Evolutionary conservation across 2,113 vertebrate genomes (phyloP), one percentile per base, ranked within the genome.

Genomic region (Mormyrus lacerda): DNA sequence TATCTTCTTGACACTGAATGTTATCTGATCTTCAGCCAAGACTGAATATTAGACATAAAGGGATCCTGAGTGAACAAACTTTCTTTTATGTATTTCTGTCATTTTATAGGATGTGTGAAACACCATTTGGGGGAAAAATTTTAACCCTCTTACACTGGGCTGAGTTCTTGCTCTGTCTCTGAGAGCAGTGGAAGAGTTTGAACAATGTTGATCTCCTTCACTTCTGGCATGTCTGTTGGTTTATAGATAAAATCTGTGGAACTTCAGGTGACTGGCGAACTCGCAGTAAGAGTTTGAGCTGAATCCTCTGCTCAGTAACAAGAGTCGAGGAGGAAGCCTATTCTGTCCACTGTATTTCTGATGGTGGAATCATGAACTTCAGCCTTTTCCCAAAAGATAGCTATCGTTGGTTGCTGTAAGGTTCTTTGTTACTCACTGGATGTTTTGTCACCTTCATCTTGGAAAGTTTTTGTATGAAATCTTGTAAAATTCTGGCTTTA

Each of bases 1-100:
- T 79, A 42, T 35, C 73, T 79, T 79, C 73, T 79, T 79, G 73
- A 79, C 73, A 79, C 73, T 79, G 73, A 79, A 79, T 79, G 73
- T 79, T 79, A 79, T 79, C 73, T 39, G 73, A 79, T 79, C 73
- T 79, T 79, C 35, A 79, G 31, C 73, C 73, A 79, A 79, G 73
- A 39, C 73, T 79, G 73, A 79, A 79, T 79, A 79, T 79, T 79
- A 79, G 73, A 79, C 35, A 35, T 39, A 19, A 76, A 76, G 69
- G 69, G 69, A 76, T 19, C 69, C 69, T 15, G 13, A 76, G 31
- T 76, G 69, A 39, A 76, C 69, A 76, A 39, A 39, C 35, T 79
- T 79, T 79, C 13, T 76, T 79, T 79, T 79, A 35, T 79, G 35
- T 17, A 19, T 79, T 19, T 79, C 35, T 39, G 15, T 42, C 35